phyloP scores from a whole-genome alignment of 2,113 vertebrate species.

The Indicator maculatus region DNA sequence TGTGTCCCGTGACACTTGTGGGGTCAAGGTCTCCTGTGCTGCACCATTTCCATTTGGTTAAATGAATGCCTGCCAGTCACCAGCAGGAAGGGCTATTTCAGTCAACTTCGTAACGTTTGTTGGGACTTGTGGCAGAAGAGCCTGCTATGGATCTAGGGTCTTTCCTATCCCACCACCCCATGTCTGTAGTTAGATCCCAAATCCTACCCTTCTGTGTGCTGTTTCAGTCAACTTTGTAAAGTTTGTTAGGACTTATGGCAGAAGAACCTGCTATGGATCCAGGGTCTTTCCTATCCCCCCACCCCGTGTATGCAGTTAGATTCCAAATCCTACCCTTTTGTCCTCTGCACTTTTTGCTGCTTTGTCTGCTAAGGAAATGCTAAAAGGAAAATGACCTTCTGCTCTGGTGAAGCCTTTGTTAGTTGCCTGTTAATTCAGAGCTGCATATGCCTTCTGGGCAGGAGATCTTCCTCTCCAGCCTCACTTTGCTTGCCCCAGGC shows the following conservation, averaged over 20 bases:
- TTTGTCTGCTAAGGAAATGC: not conserved
- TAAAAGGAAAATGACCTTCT: not conserved
- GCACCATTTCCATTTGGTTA: not conserved
- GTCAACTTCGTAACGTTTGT: not conserved
- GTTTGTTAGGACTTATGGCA: not conserved
- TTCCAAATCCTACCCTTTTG: not conserved
- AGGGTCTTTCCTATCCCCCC: not conserved
- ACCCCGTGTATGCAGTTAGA: not conserved
- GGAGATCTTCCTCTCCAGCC: not conserved
- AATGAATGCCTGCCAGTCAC: not conserved
- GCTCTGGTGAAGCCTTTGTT: not conserved
- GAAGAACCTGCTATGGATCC: not conserved
- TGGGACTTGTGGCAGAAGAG: not conserved
- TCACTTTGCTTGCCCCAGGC: not conserved
- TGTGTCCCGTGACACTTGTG: fast-evolving
- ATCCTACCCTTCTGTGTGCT: not conserved
- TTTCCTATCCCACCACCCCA: not conserved
- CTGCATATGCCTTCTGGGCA: not conserved
- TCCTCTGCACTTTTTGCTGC: not conserved
- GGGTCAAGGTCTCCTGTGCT: not conserved
- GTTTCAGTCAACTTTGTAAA: not conserved
- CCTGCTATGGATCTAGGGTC: not conserved
- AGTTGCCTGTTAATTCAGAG: not conserved
- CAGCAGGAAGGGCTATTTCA: not conserved
- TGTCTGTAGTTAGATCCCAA: not conserved